Conservation (phyloP, 2,797 vertebrate genomes). For the Poecilia picta region DNA sequence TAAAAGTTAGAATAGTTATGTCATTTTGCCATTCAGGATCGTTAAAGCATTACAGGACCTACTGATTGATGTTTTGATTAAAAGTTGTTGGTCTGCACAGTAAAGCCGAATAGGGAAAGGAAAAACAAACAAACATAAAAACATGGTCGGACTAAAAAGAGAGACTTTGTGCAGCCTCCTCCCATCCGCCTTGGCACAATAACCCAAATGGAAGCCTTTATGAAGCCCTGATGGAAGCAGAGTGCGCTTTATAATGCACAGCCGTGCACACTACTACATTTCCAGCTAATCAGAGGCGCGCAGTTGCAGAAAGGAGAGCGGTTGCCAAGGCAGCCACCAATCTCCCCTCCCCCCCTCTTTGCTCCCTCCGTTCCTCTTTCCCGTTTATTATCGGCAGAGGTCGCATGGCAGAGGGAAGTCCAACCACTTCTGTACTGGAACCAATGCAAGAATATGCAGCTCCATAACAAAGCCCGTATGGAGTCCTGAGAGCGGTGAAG, state of each 20-base stretch:
- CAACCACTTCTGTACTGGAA: slow-evolving; percentile 79
- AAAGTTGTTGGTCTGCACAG: slow-evolving; percentile 21
- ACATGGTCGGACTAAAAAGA: slow-evolving; percentile 41
- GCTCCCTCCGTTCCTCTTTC: slow-evolving; percentile 76
- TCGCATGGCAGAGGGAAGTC: slow-evolving; percentile 85
- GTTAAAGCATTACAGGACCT: neutral
- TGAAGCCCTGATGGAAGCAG: slow-evolving; percentile 71
- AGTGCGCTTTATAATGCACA: slow-evolving; percentile 70
- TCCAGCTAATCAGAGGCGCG: slow-evolving; percentile 81
- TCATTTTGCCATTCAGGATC: neutral
- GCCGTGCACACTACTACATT: slow-evolving; percentile 76
- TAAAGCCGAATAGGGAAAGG: slow-evolving; percentile 31
- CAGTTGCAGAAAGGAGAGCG: slow-evolving; percentile 81
- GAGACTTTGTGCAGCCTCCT: slow-evolving; percentile 44
- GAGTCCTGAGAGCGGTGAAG: slow-evolving; percentile 66
- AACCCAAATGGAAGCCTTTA: slow-evolving; percentile 74
- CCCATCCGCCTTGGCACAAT: slow-evolving; percentile 68
- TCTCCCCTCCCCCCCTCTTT: slow-evolving; percentile 78
- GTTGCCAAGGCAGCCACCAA: slow-evolving; percentile 84
- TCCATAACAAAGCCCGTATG: slow-evolving; percentile 78
- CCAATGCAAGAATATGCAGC: slow-evolving; percentile 80
- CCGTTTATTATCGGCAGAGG: slow-evolving; percentile 87
- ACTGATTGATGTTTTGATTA: slow-evolving; percentile 1
- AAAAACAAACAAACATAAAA: slow-evolving; percentile 9
- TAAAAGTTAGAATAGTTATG: neutral